Evolutionary conservation across 2,888 invertebrate genomes (phyloP), one percentile per base, ranked within the genome.

Genomic region (Heliconius charithonia): DNA sequence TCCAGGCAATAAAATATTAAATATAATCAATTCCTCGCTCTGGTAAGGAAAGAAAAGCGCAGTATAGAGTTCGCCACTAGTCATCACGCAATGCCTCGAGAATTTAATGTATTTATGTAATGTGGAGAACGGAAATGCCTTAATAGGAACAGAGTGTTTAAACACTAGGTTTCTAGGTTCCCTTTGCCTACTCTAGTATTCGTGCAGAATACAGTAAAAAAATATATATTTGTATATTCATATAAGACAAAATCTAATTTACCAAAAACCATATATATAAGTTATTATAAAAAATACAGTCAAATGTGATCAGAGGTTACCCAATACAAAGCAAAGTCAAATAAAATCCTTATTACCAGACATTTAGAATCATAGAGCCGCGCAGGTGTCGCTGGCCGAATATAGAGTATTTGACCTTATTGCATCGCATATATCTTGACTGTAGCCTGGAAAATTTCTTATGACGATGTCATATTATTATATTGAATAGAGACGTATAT

Each of bases 271-370:
- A 37, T 13, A n/a, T 13, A 37, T 13, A 29, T n/a, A n/a, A n/a
- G 10, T 67, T 67, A 37, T 37, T n/a, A 9, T 29, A 71, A 19
- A 29, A 56, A 22, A 29, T 37, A 71, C 13, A 67, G 2, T 41
- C n/a, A 16, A 1, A 41, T 69, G 16, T 25, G 69, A 45, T 59
- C 32, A 72, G 32, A 71, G 32, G 71, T 51, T 56, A 13, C 32
- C 59, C 32, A 13, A 72, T 37, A 72, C 59, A 59, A 72, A 45
- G 16, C 13, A 32, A 51, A 59, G n/a, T 32, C 37, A 72, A 59
- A 72, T 72, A 72, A 72, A 72, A 37, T 25, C 37, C 59, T 72
- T 72, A 72, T 72, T 72, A 25, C 72, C 32, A 25, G 16, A 72
- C 59, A 72, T 72, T 72, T 72, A 59, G 72, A 59, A 29, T 27